phyloP scores from a whole-genome alignment of 2,113 vertebrate species.

The Serinus canaria region DNA sequence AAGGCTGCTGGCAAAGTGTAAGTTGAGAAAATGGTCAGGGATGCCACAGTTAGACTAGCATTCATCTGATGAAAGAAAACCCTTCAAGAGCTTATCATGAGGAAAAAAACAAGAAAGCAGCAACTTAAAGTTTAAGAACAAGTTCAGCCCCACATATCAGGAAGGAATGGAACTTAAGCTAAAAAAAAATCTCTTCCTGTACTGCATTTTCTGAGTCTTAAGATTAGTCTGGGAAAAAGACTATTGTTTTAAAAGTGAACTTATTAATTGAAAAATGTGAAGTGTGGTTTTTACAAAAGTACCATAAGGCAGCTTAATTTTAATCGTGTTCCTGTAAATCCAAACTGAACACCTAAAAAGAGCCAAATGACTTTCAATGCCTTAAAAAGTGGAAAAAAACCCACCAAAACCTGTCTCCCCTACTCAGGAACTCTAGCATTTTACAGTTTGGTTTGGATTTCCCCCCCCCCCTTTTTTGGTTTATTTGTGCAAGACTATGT shows the following conservation, averaged over 20 bases:
- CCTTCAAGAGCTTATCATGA: neutral
- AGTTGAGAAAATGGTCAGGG: neutral
- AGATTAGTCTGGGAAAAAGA: neutral
- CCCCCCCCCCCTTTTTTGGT: neutral
- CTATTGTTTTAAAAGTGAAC: conserved; percentile 2
- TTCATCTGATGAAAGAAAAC: neutral
- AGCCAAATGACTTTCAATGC: neutral
- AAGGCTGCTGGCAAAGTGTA: neutral
- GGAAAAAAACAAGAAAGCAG: neutral
- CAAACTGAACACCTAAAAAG: neutral
- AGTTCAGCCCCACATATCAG: neutral
- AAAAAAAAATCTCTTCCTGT: neutral
- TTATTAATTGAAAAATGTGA: neutral
- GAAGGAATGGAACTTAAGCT: neutral
- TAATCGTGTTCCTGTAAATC: neutral
- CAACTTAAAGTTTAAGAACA: neutral
- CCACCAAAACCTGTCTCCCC: neutral
- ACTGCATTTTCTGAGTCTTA: neutral
- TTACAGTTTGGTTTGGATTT: neutral
- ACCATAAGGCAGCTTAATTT: neutral
- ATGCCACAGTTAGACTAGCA: neutral
- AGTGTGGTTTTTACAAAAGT: neutral
- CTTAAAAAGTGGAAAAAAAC: neutral
- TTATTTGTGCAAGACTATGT: neutral
- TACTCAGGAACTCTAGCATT: neutral